Evolutionary conservation across 2,113 vertebrate genomes (phyloP).

Genomic region (Dendropsophus ebraccatus): DNA sequence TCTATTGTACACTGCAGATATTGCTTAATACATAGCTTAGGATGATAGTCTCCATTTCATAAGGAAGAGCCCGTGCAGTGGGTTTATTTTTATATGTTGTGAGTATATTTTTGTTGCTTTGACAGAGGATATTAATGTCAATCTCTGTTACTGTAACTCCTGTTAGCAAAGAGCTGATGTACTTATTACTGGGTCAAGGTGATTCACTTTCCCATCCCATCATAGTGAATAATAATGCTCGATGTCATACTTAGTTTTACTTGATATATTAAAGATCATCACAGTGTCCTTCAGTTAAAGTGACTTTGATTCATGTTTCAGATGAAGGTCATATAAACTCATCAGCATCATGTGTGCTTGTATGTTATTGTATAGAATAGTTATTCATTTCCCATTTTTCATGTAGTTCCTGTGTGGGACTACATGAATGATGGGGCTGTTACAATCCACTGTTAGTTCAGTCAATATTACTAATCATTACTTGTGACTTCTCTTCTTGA

Average conservation of each 20-base stretch:
- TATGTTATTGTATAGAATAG: background rate
- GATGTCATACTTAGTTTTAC: background rate
- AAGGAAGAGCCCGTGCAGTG: background rate
- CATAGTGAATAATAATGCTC: conserved; percentile 13
- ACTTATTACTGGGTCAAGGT: background rate
- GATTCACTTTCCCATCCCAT: background rate
- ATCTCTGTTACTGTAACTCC: background rate
- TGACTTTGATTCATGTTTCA: background rate
- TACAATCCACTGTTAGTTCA: background rate
- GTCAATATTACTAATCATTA: background rate
- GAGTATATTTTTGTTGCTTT: background rate
- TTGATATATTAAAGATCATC: background rate
- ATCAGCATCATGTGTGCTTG: background rate
- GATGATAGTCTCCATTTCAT: no score
- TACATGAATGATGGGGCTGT: background rate
- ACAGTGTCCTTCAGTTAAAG: background rate
- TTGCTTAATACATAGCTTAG: background rate
- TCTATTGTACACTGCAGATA: background rate
- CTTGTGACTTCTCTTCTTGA: background rate
- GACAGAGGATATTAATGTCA: background rate
- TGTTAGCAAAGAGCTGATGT: background rate
- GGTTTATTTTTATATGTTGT: background rate
- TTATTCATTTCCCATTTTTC: background rate
- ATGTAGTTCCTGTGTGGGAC: background rate
- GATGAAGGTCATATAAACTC: background rate